Conservation (phyloP, 2,888 invertebrate genomes). For the Agrotis exclamationis region DNA sequence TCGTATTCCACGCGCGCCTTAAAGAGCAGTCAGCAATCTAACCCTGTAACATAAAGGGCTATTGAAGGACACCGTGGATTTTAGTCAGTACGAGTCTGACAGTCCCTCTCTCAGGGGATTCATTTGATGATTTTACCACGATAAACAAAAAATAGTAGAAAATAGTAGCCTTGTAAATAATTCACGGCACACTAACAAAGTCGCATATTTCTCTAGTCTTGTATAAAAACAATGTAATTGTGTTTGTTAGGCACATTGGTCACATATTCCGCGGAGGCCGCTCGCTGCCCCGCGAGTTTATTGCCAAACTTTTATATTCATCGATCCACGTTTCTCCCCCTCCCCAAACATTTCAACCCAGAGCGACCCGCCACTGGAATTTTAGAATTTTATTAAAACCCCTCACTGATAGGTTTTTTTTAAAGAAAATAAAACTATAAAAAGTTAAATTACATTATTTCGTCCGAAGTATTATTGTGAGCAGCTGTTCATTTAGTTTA, state of each 20-base stretch:
- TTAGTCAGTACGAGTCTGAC: too few relatives aligned
- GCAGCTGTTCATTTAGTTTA: conserved; percentile 51
- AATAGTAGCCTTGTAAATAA: too few relatives aligned
- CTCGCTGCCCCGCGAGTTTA: conserved; percentile 51
- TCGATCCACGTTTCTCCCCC: conserved; percentile 42
- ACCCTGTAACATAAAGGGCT: too few relatives aligned
- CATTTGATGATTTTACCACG: too few relatives aligned
- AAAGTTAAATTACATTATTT: conserved; percentile 60
- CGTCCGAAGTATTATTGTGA: conserved; percentile 39
- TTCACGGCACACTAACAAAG: background rate
- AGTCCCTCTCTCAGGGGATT: too few relatives aligned
- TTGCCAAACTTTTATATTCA: conserved; percentile 64
- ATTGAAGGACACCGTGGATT: too few relatives aligned
- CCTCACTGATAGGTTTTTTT: conserved; percentile 46
- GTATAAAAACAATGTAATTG: conserved; percentile 53
- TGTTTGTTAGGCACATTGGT: conserved; percentile 54
- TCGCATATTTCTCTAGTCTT: conserved; percentile 8
- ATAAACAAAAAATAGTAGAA: too few relatives aligned
- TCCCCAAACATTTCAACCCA: conserved; percentile 12
- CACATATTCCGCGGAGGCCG: conserved; percentile 38
- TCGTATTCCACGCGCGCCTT: too few relatives aligned
- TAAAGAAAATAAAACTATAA: conserved; percentile 49
- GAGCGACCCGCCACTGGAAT: conserved; percentile 42
- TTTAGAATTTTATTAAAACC: conserved; percentile 65
- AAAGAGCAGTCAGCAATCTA: too few relatives aligned